A percentile compares a stretch with the other conserved stretches of the same genome.
phyloP scores from a whole-genome alignment of 2,113 vertebrate species.

The Gavialis gangeticus region DNA sequence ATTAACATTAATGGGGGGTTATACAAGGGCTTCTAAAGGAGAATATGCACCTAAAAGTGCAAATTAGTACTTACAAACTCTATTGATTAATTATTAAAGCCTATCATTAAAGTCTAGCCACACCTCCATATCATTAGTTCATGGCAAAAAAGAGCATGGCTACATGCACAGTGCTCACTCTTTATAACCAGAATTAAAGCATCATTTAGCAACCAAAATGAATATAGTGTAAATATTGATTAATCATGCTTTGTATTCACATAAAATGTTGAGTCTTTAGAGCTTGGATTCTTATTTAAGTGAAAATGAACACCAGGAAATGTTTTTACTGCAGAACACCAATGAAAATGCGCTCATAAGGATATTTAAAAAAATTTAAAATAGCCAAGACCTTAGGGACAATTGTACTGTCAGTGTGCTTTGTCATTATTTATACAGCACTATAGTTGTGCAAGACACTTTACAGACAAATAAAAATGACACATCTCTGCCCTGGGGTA shows the following conservation, averaged over 20 bases:
- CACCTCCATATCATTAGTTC: conserved; percentile 51
- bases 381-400: background rate
- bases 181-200: conserved; percentile 36
- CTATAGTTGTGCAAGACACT: accelerated
- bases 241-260: background rate
- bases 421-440: accelerated
- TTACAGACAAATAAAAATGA: background rate
- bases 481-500: background rate
- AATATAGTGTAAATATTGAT: conserved; percentile 50
- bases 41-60: conserved; percentile 56
- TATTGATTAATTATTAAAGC: conserved; percentile 72
- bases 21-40: conserved; percentile 47
- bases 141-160: background rate
- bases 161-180: background rate
- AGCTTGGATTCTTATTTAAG: conserved; percentile 15
- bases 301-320: background rate
- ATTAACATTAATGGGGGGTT: conserved; percentile 73
- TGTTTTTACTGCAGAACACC: background rate
- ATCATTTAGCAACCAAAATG: conserved; percentile 44
- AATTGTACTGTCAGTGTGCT: background rate
- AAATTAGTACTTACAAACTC: conserved; percentile 69
- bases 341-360: background rate
- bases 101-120: conserved; percentile 52
- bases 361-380: background rate
- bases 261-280: conserved; percentile 12